Base-by-base conservation (phyloP, 2,888 invertebrate genomes). In the Cylindroiulus punctatus region DNA sequence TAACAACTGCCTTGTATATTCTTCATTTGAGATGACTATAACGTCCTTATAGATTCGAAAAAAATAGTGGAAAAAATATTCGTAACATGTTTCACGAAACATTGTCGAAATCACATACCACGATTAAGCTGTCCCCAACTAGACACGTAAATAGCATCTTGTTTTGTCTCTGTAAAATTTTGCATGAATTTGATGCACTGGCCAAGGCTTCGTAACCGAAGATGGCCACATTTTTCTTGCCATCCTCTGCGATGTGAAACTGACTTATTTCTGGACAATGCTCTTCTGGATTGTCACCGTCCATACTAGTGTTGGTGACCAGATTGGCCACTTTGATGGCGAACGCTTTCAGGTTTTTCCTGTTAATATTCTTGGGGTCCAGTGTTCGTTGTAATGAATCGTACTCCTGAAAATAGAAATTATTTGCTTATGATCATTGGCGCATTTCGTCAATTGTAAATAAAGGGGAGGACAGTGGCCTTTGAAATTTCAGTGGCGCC, bases 161-260 rank as follows among this genome's bases (percentile, higher is more conserved):
- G 0, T 91, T 91, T 65, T 90, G 89, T 83, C 91, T 90, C 88
- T 92, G 91, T 1, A 92, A 88, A 3, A 92, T 90, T 47, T 92
- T 88, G 57, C 90, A 91, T 3, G 92, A 91, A 89, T 92, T 92
- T 88, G 92, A 91, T 0, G 93, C 92, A 30, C 92, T 91, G 89
- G 91, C 93, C 90, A 93, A 91, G 52, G 92, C 92, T 0, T 93
- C 93, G 89, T 93, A 93, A 89, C 93, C 93, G 90, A 93, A 93
- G 90, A 93, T 91, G 86, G 93, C 92, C 2, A 93, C 92, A 89
- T 93, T 93, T 10, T 92, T 91, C 88, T 92, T 91, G 1, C 92
- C 91, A 87, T 91, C 91, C 87, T 92, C 82, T 2, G 22, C 44
- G 26, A 32, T 44, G 86, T 86, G 36, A 52, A 86, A 86, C 30